Evolutionary conservation across 2,888 invertebrate species (phyloP).

Genomic region (Tipula confusa): DNA sequence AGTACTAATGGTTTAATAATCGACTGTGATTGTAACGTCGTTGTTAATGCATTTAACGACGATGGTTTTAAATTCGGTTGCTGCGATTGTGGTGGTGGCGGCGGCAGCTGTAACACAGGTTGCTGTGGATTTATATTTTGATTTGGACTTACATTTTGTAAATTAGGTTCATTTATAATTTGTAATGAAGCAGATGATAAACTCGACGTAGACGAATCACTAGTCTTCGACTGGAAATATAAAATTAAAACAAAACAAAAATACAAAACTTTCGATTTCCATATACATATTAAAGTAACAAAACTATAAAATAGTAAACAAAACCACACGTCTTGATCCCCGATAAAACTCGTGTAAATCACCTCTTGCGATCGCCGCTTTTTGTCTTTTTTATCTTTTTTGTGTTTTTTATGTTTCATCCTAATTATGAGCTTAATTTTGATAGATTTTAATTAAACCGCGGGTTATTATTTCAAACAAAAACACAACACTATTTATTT

Average conservation of each 20-base stretch:
- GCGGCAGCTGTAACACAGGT: slow-evolving; percentile 33
- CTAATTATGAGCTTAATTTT: slow-evolving; percentile 26
- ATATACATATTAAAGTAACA: neutral
- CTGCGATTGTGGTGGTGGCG: neutral
- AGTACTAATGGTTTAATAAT: slow-evolving; percentile 34
- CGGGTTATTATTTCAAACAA: neutral
- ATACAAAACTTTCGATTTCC: neutral
- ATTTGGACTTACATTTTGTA: slow-evolving; percentile 38
- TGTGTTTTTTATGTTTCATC: slow-evolving; percentile 28
- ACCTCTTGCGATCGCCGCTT: neutral
- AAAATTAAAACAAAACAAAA: neutral
- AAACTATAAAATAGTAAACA: neutral
- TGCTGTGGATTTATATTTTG: slow-evolving; percentile 37
- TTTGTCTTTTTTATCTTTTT: slow-evolving; percentile 26
- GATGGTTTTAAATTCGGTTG: neutral
- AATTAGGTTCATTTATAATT: slow-evolving; percentile 36
- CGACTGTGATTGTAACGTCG: slow-evolving; percentile 3
- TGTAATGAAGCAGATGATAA: slow-evolving; percentile 12
- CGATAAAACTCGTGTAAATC: slow-evolving; percentile 17
- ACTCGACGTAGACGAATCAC: neutral
- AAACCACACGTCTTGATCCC: slow-evolving; percentile 25
- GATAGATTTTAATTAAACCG: neutral
- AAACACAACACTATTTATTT: no score
- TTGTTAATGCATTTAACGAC: neutral
- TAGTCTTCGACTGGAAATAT: slow-evolving; percentile 28